Evolutionary conservation across 1,140 invertebrate species (phyloP).

Genomic region (Eueides isabella): DNA sequence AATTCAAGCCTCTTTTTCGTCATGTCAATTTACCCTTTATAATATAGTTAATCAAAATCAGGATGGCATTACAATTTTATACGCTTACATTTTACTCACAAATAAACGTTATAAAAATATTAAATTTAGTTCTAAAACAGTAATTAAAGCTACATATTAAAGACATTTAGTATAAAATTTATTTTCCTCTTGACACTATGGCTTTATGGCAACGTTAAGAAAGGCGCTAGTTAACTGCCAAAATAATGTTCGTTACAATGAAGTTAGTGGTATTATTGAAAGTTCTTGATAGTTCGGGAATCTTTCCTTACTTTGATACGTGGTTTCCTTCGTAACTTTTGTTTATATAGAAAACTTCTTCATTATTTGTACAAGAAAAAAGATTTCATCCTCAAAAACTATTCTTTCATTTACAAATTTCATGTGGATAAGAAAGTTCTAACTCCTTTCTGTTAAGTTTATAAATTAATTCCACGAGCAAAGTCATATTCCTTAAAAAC

Average conservation of each 20-base stretch:
- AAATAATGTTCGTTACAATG: conserved; percentile 59
- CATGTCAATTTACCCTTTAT: too few relatives aligned
- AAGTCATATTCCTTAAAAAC: too few relatives aligned
- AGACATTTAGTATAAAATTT: conserved; percentile 5
- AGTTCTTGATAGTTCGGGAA: conserved; percentile 69
- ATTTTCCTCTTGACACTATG: conserved; percentile 13
- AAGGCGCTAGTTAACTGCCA: conserved; percentile 42
- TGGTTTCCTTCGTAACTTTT: conserved; percentile 60
- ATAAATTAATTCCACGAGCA: too few relatives aligned
- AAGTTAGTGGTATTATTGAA: conserved; percentile 68
- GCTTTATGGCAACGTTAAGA: conserved; percentile 16
- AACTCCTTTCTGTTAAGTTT: not conserved
- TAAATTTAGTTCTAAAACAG: not conserved
- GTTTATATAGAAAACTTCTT: conserved; percentile 55
- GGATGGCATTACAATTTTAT: too few relatives aligned
- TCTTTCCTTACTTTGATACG: conserved; percentile 68
- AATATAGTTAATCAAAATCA: too few relatives aligned
- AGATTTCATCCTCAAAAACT: conserved; percentile 42
- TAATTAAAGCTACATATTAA: conserved; percentile 18
- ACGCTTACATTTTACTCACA: not conserved
- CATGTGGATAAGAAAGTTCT: not conserved
- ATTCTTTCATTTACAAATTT: not conserved
- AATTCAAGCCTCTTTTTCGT: too few relatives aligned
- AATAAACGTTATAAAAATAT: not conserved
- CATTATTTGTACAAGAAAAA: conserved; percentile 58